Evolutionary conservation across 1,140 invertebrate genomes (phyloP), one percentile per base, ranked within the genome.

Genomic region (Matsumurasca onukii): DNA sequence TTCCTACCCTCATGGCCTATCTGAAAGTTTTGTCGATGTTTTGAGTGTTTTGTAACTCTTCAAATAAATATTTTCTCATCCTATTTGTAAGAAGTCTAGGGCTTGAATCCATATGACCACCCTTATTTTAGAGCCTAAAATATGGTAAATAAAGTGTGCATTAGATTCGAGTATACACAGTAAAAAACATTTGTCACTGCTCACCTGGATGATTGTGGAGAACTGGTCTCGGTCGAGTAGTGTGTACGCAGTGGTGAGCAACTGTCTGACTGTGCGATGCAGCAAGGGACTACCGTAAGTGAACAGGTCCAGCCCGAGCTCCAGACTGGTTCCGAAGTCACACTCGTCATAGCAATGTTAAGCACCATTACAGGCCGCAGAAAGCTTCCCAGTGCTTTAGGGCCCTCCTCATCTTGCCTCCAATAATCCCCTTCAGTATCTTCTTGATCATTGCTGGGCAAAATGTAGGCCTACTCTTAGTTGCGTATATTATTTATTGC

Each of bases 281-380:
- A 97, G 82, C 66, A 84, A 80, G 62, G 84, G 77, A 66, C 86
- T 78, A 0, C 92, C 93, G 75, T 86, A 91, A 69, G 84, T 87
- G 76, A 98, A 94, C 20, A 97, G 77, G 80, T 95, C 88, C 34
- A 95, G 86, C 0, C 93, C 95, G 29, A 95, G 80, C 80, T 98
- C 95, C 1, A 98, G 76, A 3, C 92, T 91, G 61, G 92, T 94
- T 0, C 95, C 95, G 82, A 95, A 97, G 79, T 98, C 95, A 78
- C 92, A 94, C 79, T 98, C 95, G 78, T 98, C 95, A 70, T 91
- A 1, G 95, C 94, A 78, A 95, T 95, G 75, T 88, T 92, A 73
- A 86, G 86, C 39, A 89, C 92, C 29, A 94, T 85, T 9, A 94
- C 79, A 72, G 91, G 88, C 72, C 95, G 67, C 2, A 97, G 76